phyloP scores from a whole-genome alignment of 2,113 vertebrate genomes.

The Macrotis lagotis region DNA sequence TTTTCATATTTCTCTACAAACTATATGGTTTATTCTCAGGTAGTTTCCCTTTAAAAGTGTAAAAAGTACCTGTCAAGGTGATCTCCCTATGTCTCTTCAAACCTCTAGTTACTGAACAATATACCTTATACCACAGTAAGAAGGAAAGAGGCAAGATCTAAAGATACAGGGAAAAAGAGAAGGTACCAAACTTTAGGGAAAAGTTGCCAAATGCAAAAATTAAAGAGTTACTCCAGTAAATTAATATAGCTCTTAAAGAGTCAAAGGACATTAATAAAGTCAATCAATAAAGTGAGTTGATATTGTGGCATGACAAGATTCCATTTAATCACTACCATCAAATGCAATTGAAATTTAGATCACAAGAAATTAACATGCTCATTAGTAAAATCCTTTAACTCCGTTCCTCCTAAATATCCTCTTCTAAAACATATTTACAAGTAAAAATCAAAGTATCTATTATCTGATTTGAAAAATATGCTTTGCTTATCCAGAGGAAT shows the following conservation, averaged over 20 bases:
- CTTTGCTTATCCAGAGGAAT: not conserved
- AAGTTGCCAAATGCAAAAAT: not conserved
- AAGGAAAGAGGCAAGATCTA: not conserved
- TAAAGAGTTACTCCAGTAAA: not conserved
- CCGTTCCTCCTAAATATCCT: not conserved
- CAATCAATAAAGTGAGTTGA: not conserved
- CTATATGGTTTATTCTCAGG: not conserved
- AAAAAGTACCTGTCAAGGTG: not conserved
- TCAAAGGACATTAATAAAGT: not conserved
- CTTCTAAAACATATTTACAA: conserved; percentile 20
- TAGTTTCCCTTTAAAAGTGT: not conserved
- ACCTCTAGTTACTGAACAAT: not conserved
- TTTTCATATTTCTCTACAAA: not conserved
- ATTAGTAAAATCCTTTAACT: conserved; percentile 19
- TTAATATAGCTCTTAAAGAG: not conserved
- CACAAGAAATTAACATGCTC: not conserved
- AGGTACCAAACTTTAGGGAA: not conserved
- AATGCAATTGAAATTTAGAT: conserved; percentile 19
- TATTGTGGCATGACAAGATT: not conserved
- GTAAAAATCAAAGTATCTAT: conserved; percentile 7
- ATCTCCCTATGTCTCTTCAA: not conserved
- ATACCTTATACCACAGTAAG: not conserved
- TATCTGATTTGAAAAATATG: conserved; percentile 36
- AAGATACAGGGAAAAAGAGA: not conserved
- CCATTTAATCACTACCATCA: conserved; percentile 21